These are phyloP conservation scores for Erebia epiphron DNA, from an alignment of 2,888 invertebrate species.

Conservation along the genomic window DNA sequence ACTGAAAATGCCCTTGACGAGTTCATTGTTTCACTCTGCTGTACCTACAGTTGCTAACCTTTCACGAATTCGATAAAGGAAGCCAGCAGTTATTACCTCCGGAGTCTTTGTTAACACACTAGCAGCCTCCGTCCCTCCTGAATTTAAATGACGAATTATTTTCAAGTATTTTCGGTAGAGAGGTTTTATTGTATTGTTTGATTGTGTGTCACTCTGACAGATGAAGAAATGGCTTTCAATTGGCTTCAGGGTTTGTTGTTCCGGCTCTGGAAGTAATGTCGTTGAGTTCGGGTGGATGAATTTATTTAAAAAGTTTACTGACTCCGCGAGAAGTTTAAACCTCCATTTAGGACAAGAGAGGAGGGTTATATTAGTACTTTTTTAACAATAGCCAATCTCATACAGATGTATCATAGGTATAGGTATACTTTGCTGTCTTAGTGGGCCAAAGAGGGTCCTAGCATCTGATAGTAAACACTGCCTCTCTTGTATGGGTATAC, in stretches of 20 bases:
- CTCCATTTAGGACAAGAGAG: slow-evolving; percentile 55
- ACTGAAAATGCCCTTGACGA: background rate
- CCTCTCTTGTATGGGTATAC: too few relatives aligned
- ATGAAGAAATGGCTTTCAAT: slow-evolving; percentile 75
- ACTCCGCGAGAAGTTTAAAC: slow-evolving; percentile 62
- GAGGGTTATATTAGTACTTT: slow-evolving; percentile 79
- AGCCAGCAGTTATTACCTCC: slow-evolving; percentile 53
- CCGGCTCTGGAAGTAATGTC: slow-evolving; percentile 65
- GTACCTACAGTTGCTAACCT: background rate
- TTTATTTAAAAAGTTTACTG: slow-evolving; percentile 75
- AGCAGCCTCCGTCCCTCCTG: slow-evolving; percentile 64
- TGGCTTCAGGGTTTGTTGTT: slow-evolving; percentile 68
- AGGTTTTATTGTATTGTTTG: slow-evolving; percentile 83
- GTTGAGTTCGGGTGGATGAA: slow-evolving; percentile 66
- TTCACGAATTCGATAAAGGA: slow-evolving; percentile 50
- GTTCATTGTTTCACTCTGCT: background rate
- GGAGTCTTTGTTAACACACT: slow-evolving; percentile 72
- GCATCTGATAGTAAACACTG: too few relatives aligned
- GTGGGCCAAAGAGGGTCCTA: too few relatives aligned
- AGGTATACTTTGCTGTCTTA: too few relatives aligned
- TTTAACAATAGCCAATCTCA: too few relatives aligned
- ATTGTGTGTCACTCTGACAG: slow-evolving; percentile 81
- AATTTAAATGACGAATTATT: slow-evolving; percentile 83
- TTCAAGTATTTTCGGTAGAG: slow-evolving; percentile 80
- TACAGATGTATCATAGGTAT: too few relatives aligned